phyloP scores from a whole-genome alignment of 2,113 vertebrate species.

The Rhadina sibilatrix region DNA sequence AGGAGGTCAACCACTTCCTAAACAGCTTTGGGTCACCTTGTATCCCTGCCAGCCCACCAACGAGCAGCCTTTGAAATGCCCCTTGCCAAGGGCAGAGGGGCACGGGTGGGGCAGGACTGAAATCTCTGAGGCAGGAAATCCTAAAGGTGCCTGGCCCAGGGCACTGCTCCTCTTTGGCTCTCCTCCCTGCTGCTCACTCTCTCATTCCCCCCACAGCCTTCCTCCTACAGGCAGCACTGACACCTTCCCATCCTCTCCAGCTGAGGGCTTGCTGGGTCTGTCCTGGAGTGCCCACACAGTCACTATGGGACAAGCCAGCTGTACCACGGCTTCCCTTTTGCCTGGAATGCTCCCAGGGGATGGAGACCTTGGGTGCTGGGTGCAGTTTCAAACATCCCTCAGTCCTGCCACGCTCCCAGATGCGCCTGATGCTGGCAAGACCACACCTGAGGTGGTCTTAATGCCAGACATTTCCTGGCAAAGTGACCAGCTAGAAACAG shows the following conservation, averaged over 20 bases:
- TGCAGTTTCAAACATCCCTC: no score
- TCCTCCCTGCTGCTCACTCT: background rate
- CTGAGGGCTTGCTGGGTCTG: background rate
- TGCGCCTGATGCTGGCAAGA: no score
- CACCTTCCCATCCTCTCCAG: background rate
- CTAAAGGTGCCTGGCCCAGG: background rate
- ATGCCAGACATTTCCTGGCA: background rate
- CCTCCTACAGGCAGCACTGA: background rate
- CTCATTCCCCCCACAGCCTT: background rate
- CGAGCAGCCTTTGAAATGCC: background rate
- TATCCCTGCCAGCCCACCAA: background rate
- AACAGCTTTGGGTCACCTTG: background rate
- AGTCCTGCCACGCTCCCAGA: no score
- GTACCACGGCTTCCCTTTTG: background rate
- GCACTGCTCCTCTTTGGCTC: background rate
- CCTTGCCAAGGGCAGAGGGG: background rate
- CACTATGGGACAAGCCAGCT: background rate
- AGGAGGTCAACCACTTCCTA: background rate
- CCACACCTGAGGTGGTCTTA: background rate
- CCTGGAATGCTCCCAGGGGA: background rate
- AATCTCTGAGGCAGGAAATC: background rate
- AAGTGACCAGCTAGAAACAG: background rate
- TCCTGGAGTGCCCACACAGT: background rate
- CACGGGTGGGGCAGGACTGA: background rate
- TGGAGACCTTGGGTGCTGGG: background rate